These are phyloP conservation scores for Pissodes strobi DNA, from an alignment of 1,140 invertebrate genomes.

Conservation along the genomic window DNA sequence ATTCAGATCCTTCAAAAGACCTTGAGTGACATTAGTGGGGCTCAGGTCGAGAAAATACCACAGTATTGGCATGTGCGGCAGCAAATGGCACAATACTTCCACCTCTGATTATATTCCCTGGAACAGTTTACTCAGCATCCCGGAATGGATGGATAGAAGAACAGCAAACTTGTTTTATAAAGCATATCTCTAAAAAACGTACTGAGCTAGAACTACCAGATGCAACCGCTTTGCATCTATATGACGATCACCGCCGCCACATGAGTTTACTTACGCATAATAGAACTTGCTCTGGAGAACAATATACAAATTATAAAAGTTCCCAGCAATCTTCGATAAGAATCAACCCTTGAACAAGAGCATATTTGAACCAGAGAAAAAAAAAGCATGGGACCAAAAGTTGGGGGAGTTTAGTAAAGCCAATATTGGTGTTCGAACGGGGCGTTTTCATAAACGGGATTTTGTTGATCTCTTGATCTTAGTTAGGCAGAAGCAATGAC, in stretches of 20 bases:
- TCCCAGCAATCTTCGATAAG: constrained; percentile 25
- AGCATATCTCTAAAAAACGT: constrained; percentile 24
- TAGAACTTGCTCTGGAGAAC: no score
- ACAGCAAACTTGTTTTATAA: constrained; percentile 24
- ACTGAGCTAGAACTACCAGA: neutral
- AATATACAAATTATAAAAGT: constrained; percentile 28
- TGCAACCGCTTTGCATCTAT: constrained; percentile 14
- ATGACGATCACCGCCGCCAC: constrained; percentile 34
- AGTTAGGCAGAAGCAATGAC: no score
- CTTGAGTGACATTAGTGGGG: constrained; percentile 42
- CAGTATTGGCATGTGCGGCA: constrained; percentile 43
- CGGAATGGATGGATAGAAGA: constrained; percentile 52
- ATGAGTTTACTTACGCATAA: constrained; percentile 22
- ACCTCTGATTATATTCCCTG: constrained; percentile 49
- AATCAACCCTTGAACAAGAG: no score
- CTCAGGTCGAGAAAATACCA: constrained; percentile 43
- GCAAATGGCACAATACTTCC: constrained; percentile 46
- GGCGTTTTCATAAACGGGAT: neutral
- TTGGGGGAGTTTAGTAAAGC: no score
- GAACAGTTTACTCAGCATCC: constrained; percentile 46
- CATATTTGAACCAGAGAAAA: constrained; percentile 42
- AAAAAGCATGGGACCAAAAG: constrained; percentile 48
- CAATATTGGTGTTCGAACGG: no score
- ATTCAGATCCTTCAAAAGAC: constrained; percentile 33
- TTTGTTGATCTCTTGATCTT: no score